A percentile compares a stretch with the other conserved stretches of the same genome.
Evolutionary conservation across 1,140 invertebrate species (phyloP).

Genomic region (Lordiphosa stackelbergi): DNA sequence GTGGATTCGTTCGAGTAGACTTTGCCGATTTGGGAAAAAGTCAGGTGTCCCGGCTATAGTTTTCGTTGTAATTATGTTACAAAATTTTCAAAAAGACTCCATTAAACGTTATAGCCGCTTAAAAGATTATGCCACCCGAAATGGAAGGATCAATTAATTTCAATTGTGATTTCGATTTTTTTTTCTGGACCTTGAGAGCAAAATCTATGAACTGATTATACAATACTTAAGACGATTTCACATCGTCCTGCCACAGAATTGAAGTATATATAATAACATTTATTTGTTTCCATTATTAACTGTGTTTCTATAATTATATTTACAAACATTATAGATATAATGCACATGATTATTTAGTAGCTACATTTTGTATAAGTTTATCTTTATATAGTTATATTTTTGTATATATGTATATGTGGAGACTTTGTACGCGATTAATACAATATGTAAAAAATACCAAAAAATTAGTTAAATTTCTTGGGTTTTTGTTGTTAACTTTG

Average conservation of each 20-base stretch:
- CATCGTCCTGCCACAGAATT: too few species aligned
- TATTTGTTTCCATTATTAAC: slow-evolving; percentile 28
- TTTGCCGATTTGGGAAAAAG: too few species aligned
- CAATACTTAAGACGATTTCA: slow-evolving; percentile 35
- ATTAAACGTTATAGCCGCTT: too few species aligned
- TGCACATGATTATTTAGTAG: slow-evolving; percentile 25
- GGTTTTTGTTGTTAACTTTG: slow-evolving; percentile 55
- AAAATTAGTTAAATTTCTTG: slow-evolving; percentile 13
- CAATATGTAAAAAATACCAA: slow-evolving; percentile 13
- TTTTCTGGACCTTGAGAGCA: too few species aligned
- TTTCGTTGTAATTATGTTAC: too few species aligned
- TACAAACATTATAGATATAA: slow-evolving; percentile 36
- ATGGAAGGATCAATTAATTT: too few species aligned
- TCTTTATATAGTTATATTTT: background rate
- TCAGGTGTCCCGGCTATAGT: too few species aligned
- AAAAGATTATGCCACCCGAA: too few species aligned
- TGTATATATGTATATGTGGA: background rate
- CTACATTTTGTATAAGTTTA: slow-evolving; percentile 3
- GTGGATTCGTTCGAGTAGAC: too few species aligned
- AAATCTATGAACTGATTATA: slow-evolving; percentile 7
- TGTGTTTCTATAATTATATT: slow-evolving; percentile 12
- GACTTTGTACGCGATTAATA: slow-evolving; percentile 30
- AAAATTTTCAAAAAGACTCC: too few species aligned
- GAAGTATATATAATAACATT: slow-evolving; percentile 42
- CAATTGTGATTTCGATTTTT: too few species aligned